Conservation (phyloP, 2,888 invertebrate species). For the Dascillus cervinus region DNA sequence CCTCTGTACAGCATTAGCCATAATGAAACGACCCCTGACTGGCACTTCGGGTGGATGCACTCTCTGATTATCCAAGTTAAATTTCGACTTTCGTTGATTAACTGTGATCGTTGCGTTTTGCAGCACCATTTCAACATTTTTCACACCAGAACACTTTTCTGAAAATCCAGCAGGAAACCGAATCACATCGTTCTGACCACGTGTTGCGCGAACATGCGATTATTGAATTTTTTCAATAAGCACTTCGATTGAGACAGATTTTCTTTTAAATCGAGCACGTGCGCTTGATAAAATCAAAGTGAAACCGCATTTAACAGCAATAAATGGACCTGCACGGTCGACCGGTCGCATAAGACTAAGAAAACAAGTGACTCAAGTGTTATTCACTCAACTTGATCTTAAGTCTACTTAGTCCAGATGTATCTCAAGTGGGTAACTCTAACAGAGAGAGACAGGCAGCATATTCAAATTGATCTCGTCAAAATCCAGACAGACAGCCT, state of each 20-base stretch:
- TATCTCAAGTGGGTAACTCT: too few relatives aligned
- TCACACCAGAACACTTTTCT: too few relatives aligned
- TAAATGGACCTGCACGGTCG: constrained; percentile 5
- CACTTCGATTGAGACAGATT: background rate
- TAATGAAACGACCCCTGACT: constrained; percentile 10
- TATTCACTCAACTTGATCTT: too few relatives aligned
- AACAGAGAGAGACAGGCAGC: too few relatives aligned
- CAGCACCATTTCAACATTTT: constrained; percentile 12
- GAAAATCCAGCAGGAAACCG: too few relatives aligned
- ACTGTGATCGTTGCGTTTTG: constrained; percentile 15
- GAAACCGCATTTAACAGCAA: background rate
- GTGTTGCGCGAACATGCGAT: too few relatives aligned
- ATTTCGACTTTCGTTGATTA: constrained; percentile 10
- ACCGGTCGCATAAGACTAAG: constrained; percentile 13
- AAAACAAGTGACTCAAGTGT: constrained; percentile 11
- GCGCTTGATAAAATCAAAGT: background rate
- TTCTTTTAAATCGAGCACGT: background rate
- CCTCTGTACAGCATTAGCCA: constrained; percentile 7
- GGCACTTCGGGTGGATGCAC: constrained; percentile 10
- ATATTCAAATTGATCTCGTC: too few relatives aligned
- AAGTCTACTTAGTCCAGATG: too few relatives aligned
- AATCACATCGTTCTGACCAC: too few relatives aligned
- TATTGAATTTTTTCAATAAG: background rate
- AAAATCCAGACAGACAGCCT: too few relatives aligned
- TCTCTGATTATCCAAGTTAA: constrained; percentile 5